Percentiles rank a stretch among this genome's conserved stretches.
phyloP scores from a whole-genome alignment of 2,113 vertebrate species.

The Entosphenus tridentatus region DNA sequence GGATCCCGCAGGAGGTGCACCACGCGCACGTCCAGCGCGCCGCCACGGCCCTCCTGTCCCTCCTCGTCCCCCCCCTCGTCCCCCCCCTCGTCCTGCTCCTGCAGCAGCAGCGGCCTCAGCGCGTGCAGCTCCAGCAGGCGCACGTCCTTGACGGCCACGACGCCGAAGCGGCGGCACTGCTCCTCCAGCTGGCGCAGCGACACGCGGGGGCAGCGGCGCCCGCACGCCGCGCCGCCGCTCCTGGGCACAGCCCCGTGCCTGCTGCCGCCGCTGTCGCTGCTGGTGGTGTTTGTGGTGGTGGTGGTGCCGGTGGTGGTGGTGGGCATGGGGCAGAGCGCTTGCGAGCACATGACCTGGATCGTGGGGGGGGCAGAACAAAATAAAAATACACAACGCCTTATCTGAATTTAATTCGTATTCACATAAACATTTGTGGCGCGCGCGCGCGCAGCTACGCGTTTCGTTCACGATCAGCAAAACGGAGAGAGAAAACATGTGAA shows the following conservation, averaged over 20 bases:
- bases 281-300: too few relatives aligned
- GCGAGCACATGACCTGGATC: not conserved
- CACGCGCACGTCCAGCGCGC: not conserved
- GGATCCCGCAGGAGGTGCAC: conserved; percentile 1
- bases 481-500: too few relatives aligned
- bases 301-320: too few relatives aligned
- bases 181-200: not conserved
- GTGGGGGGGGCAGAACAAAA: too few relatives aligned
- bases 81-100: not conserved
- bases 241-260: not conserved
- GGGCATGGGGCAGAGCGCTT: not conserved
- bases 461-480: too few relatives aligned
- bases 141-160: conserved; percentile 1
- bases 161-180: conserved; percentile 5
- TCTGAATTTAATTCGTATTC: too few relatives aligned
- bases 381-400: too few relatives aligned
- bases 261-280: not conserved
- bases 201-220: not conserved
- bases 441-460: too few relatives aligned
- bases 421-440: too few relatives aligned
- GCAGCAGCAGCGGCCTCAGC: not conserved
- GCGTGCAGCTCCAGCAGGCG: not conserved
- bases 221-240: not conserved
- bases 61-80: too few relatives aligned
- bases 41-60: too few relatives aligned